Percentiles rank a stretch among this genome's conserved stretches.
Conservation (phyloP, 1,140 invertebrate species). For the Physella acuta region DNA sequence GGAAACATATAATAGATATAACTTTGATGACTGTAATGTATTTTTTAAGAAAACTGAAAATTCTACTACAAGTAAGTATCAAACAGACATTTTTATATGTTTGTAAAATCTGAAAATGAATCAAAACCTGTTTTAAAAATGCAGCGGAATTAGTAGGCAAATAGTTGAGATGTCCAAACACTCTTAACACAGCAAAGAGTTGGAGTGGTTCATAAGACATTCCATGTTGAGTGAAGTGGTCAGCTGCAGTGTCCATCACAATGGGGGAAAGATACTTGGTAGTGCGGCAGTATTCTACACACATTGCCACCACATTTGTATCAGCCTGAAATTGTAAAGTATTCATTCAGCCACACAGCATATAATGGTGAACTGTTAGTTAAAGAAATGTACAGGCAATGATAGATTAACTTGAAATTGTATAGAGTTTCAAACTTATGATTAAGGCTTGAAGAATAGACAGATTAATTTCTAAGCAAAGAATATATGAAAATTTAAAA, state of each 20-base stretch:
- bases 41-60: background rate
- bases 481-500: slow-evolving; percentile 67
- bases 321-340: slow-evolving; percentile 65
- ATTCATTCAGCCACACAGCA: background rate
- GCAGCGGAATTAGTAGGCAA: slow-evolving; percentile 62
- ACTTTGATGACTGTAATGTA: background rate
- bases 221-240: slow-evolving; percentile 66
- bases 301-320: slow-evolving; percentile 64
- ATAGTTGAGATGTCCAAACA: slow-evolving; percentile 70
- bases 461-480: slow-evolving; percentile 66
- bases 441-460: too few relatives aligned
- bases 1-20: too few relatives aligned
- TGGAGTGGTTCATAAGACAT: slow-evolving; percentile 62
- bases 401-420: too few relatives aligned
- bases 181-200: slow-evolving; percentile 66
- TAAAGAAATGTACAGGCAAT: too few relatives aligned
- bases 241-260: slow-evolving; percentile 66
- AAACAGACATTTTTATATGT: background rate
- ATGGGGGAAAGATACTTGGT: slow-evolving; percentile 65
- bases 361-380: too few relatives aligned
- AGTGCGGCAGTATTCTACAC: slow-evolving; percentile 69
- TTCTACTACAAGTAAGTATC: background rate
- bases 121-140: slow-evolving; percentile 66
- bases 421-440: too few relatives aligned
- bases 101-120: background rate